Evolutionary conservation across 2,113 vertebrate genomes (phyloP).

Genomic region (Suncus etruscus): DNA sequence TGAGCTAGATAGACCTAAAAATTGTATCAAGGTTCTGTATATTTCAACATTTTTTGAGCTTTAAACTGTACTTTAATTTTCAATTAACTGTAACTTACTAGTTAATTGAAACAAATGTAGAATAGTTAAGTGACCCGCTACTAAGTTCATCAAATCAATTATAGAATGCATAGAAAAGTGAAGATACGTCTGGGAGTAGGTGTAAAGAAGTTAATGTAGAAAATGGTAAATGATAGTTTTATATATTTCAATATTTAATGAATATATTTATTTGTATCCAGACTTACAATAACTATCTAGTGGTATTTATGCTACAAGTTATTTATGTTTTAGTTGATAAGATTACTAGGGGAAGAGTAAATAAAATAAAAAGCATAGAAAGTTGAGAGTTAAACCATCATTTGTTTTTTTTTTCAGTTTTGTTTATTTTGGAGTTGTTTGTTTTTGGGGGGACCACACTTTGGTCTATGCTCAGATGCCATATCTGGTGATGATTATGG

Average conservation of each 20-base stretch:
- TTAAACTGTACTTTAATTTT: constrained; percentile 78
- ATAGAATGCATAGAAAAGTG: constrained; percentile 69
- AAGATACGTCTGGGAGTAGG: constrained; percentile 66
- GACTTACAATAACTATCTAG: too few relatives aligned
- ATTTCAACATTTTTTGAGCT: constrained; percentile 56
- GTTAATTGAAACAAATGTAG: constrained; percentile 73
- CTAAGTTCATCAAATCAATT: constrained; percentile 66
- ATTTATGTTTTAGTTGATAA: background rate
- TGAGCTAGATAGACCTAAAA: background rate
- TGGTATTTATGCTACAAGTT: background rate
- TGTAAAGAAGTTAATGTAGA: constrained; percentile 71
- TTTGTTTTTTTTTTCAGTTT: too few relatives aligned
- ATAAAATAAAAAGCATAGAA: background rate
- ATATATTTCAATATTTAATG: background rate
- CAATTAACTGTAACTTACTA: constrained; percentile 74
- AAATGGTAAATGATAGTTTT: constrained; percentile 81
- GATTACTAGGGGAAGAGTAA: background rate
- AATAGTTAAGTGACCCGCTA: constrained; percentile 60
- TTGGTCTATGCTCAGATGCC: too few relatives aligned
- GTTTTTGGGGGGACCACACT: too few relatives aligned
- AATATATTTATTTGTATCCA: too few relatives aligned
- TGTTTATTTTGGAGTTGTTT: too few relatives aligned
- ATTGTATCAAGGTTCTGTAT: background rate
- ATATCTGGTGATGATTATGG: too few relatives aligned
- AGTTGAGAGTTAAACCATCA: background rate